A percentile compares a stretch with the other conserved stretches of the same genome.
These are phyloP conservation scores for Blastomussa wellsi DNA, from an alignment of 92 coral and sea anemone genomes.

Conservation along the genomic window DNA sequence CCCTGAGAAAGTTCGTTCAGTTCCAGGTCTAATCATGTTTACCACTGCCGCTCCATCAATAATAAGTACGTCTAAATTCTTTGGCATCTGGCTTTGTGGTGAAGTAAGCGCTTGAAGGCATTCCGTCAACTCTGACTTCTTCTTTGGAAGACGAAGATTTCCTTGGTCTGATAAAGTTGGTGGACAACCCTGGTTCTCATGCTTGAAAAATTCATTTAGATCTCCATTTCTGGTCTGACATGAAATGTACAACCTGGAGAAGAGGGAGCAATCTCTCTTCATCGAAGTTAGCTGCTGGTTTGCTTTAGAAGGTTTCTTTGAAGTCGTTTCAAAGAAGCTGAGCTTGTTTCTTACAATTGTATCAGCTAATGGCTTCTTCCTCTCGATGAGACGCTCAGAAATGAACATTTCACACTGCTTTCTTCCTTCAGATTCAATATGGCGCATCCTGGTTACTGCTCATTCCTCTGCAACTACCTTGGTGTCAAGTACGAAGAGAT, in stretches of 20 bases:
- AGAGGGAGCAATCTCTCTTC: slow-evolving; percentile 40
- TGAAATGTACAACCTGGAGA: slow-evolving; percentile 44
- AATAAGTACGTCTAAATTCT: slow-evolving; percentile 20
- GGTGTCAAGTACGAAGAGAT: slow-evolving; percentile 60
- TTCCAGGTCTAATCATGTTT: slow-evolving; percentile 60
- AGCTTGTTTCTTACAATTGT: slow-evolving; percentile 57
- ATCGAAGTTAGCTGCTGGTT: slow-evolving; percentile 47
- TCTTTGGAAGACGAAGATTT: slow-evolving; percentile 64
- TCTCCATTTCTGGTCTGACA: slow-evolving; percentile 64
- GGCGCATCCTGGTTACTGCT: slow-evolving; percentile 49
- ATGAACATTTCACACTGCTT: slow-evolving; percentile 49
- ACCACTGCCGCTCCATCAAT: slow-evolving; percentile 59
- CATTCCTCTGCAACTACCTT: slow-evolving; percentile 50
- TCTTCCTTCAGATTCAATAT: slow-evolving; percentile 45
- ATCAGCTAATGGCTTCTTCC: slow-evolving; percentile 45
- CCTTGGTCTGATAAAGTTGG: slow-evolving; percentile 66
- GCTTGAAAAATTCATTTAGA: slow-evolving; percentile 62
- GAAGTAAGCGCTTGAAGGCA: slow-evolving; percentile 40
- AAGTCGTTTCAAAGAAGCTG: slow-evolving; percentile 39
- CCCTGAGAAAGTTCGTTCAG: slow-evolving; percentile 37
- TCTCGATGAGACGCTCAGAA: slow-evolving; percentile 43
- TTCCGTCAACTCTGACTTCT: slow-evolving; percentile 61
- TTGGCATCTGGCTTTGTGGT: slow-evolving; percentile 34
- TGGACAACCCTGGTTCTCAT: slow-evolving; percentile 62
- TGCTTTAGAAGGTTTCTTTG: slow-evolving; percentile 34